A percentile compares a stretch with the other conserved stretches of the same genome.
phyloP scores from a whole-genome alignment of 2,113 vertebrate species.

The Nerophis ophidion region DNA sequence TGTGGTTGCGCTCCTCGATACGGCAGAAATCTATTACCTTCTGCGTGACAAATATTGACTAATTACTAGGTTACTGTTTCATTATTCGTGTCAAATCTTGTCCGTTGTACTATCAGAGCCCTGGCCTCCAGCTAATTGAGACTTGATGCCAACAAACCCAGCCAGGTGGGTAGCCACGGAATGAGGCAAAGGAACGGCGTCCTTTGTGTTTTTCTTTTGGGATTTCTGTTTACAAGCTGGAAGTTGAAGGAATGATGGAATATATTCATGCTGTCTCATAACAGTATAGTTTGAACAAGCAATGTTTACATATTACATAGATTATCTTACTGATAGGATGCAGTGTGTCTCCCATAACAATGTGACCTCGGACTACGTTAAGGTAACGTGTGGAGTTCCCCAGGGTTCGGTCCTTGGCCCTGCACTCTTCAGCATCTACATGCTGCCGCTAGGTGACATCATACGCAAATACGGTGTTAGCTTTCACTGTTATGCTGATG shows the following conservation, averaged over 20 bases:
- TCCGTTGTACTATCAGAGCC: background rate
- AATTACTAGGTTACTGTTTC: background rate
- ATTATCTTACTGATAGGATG: no score
- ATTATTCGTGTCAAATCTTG: background rate
- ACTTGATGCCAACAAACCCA: background rate
- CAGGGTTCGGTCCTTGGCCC: no score
- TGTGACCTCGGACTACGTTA: no score
- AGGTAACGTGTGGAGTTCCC: no score
- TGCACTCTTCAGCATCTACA: no score
- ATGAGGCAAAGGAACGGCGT: no score
- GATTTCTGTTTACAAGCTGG: conserved; percentile 28
- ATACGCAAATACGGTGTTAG: no score
- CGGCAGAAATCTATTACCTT: background rate
- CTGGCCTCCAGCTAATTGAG: background rate
- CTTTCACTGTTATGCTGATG: no score
- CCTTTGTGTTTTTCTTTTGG: conserved; percentile 15
- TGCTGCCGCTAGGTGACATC: no score
- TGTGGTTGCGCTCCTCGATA: background rate
- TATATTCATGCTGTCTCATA: background rate
- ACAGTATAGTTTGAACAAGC: no score
- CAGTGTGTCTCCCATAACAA: no score
- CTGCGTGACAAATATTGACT: background rate
- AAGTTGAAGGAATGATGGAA: conserved; percentile 4
- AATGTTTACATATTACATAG: no score
- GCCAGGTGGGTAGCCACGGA: background rate